These are phyloP conservation scores for Cyaniris semiargus DNA, from an alignment of 2,888 invertebrate genomes.

Conservation along the genomic window DNA sequence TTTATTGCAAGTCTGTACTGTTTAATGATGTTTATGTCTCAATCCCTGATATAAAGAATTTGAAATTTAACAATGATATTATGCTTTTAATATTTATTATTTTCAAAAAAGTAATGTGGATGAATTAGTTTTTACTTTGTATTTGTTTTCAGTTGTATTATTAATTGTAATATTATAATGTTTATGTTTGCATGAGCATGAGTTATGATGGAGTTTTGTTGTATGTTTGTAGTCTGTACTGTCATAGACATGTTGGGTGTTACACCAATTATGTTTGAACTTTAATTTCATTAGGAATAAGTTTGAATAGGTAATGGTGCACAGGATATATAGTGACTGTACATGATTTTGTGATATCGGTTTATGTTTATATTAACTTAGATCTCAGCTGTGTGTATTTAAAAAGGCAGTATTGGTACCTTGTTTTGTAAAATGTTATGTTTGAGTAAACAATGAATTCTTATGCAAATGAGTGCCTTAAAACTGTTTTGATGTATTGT, in stretches of 20 bases:
- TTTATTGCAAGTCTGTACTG: neutral
- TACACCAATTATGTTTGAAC: neutral
- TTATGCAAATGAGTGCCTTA: slow-evolving; percentile 50
- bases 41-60: neutral
- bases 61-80: neutral
- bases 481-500: slow-evolving; percentile 53
- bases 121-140: neutral
- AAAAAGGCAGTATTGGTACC: neutral
- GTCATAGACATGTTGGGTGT: neutral
- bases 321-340: neutral
- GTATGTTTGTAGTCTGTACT: neutral
- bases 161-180: neutral
- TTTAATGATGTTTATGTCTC: neutral
- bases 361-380: neutral
- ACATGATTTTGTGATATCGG: slow-evolving; percentile 13
- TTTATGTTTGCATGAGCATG: neutral
- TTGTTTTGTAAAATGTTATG: neutral
- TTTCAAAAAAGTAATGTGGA: neutral
- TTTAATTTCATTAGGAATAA: neutral
- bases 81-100: neutral
- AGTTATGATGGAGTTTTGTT: neutral
- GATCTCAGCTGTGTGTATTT: slow-evolving; percentile 18
- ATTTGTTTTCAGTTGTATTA: neutral
- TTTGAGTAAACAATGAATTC: neutral
- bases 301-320: too few species aligned